These are phyloP conservation scores for Oreochromis niloticus DNA, from an alignment of 2,113 vertebrate species.

Conservation along the genomic window DNA sequence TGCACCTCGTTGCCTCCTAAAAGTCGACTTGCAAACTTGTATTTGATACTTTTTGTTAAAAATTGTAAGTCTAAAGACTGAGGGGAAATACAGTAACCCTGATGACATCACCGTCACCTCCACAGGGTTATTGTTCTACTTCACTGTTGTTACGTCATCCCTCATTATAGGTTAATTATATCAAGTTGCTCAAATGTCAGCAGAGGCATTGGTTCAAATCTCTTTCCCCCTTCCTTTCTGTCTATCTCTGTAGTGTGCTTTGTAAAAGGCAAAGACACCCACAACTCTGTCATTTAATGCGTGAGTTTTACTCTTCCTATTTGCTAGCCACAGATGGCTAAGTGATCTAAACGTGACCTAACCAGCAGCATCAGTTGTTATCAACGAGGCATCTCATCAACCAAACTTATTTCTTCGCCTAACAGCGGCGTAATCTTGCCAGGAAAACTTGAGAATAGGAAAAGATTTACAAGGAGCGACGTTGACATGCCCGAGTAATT, in stretches of 20 bases:
- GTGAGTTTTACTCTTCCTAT: not conserved
- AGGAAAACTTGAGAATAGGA: conserved; percentile 28
- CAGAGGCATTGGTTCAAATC: not conserved
- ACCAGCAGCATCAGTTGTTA: conserved; percentile 27
- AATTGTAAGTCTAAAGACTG: not conserved
- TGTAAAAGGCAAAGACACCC: not conserved
- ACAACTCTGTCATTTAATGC: conserved; percentile 14
- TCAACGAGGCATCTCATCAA: conserved; percentile 51
- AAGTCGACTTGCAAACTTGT: not conserved
- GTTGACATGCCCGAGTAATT: conserved; percentile 20
- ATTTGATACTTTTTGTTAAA: not conserved
- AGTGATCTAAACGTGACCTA: conserved; percentile 41
- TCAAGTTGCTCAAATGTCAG: not conserved
- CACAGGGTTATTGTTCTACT: not conserved
- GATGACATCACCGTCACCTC: not conserved
- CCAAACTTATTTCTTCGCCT: conserved; percentile 13
- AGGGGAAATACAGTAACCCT: not conserved
- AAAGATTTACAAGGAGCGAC: conserved; percentile 22
- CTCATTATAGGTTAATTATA: not conserved
- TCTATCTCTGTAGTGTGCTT: not conserved
- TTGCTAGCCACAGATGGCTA: conserved; percentile 38
- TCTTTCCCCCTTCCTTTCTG: not conserved
- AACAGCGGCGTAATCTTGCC: conserved; percentile 20
- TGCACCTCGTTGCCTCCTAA: not conserved
- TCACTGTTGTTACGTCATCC: too few species aligned